Evolutionary conservation across 2,888 invertebrate genomes (phyloP).

Genomic region (Dolichomitus sp.): DNA sequence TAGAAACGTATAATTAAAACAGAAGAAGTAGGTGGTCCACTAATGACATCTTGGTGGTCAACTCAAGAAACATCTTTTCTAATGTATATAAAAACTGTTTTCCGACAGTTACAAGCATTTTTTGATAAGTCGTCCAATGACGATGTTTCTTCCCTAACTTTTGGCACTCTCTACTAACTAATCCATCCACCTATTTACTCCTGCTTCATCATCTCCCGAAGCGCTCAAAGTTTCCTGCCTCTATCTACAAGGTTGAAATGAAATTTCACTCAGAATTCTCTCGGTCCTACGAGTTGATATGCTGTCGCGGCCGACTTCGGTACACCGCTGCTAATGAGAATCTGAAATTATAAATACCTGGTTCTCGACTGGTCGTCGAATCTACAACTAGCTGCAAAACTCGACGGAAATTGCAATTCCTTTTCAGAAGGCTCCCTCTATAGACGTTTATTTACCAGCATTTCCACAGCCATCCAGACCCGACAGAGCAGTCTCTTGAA

Average conservation of each 20-base stretch:
- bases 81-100: no score
- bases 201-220: constrained; percentile 8
- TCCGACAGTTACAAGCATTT: no score
- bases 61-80: no score
- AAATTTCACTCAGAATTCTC: constrained; percentile 33
- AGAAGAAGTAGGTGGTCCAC: no score
- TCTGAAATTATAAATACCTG: constrained; percentile 47
- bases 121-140: no score
- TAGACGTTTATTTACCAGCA: constrained; percentile 27
- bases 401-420: constrained; percentile 28
- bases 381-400: background rate
- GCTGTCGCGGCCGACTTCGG: constrained; percentile 12
- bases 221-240: constrained; percentile 20
- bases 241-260: constrained; percentile 15
- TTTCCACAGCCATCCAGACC: background rate
- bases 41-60: no score
- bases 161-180: background rate
- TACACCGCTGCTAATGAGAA: constrained; percentile 44
- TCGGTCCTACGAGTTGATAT: constrained; percentile 19
- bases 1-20: no score
- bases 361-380: constrained; percentile 2
- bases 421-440: constrained; percentile 6
- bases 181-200: constrained; percentile 5
- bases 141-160: background rate
- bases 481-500: background rate